Conservation (phyloP, 1,140 invertebrate genomes). For the Myzus persicae region DNA sequence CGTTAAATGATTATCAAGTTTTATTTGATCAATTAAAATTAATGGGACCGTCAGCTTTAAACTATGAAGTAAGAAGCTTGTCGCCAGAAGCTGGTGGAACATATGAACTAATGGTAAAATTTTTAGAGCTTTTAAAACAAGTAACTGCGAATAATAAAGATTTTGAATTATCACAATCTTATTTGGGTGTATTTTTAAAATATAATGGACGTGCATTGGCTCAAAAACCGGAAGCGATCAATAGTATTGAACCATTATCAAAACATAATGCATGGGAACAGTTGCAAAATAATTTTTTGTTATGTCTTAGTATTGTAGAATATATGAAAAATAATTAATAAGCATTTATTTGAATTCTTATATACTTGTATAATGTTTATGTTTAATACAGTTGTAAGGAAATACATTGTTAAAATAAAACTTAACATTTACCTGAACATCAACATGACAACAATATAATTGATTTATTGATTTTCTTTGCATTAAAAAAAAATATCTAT, state of each 20-base stretch:
- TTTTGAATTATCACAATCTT: conserved; percentile 93
- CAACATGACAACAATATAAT: background rate
- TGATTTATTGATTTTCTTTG: background rate
- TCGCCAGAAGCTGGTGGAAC: conserved; percentile 78
- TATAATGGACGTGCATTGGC: conserved; percentile 33
- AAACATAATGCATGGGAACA: conserved; percentile 17
- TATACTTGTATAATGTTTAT: background rate
- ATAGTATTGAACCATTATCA: background rate
- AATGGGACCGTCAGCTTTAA: conserved; percentile 84
- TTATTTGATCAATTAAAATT: conserved; percentile 80
- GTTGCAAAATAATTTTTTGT: conserved; percentile 34
- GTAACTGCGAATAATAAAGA: conserved; percentile 80
- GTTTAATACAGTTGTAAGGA: background rate
- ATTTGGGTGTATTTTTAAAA: conserved; percentile 90
- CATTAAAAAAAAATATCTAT: background rate
- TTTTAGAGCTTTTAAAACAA: conserved; percentile 78
- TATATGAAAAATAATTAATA: conserved; percentile 55
- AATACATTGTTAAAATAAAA: background rate
- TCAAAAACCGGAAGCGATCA: background rate
- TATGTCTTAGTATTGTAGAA: conserved; percentile 39
- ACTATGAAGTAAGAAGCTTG: conserved; percentile 87
- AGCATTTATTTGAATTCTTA: background rate
- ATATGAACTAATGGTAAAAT: conserved; percentile 75
- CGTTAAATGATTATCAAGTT: conserved; percentile 66
- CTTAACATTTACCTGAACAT: background rate